Percentiles rank a stretch among this genome's conserved stretches.
Conservation (phyloP, 2,888 invertebrate species). For the Catocala nupta region DNA sequence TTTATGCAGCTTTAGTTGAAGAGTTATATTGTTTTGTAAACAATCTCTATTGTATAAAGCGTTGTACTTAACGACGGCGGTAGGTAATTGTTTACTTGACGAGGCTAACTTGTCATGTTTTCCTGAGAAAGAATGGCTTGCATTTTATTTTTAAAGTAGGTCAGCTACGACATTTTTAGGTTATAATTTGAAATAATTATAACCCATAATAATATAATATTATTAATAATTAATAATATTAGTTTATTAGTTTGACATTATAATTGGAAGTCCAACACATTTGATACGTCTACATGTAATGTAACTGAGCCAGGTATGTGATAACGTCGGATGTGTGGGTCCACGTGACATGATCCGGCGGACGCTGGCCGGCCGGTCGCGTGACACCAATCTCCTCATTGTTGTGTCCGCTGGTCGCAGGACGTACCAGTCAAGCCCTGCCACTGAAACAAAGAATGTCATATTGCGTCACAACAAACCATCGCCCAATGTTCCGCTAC, state of each 20-base stretch:
- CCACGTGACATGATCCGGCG: slow-evolving; percentile 77
- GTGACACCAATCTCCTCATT: slow-evolving; percentile 74
- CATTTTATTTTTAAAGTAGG: slow-evolving; percentile 9
- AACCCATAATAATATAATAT: no score
- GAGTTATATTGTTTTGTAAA: slow-evolving; percentile 39
- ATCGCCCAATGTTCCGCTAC: slow-evolving; percentile 30
- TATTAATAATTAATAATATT: no score
- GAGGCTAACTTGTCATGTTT: slow-evolving; percentile 12
- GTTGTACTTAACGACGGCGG: slow-evolving; percentile 20
- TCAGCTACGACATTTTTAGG: slow-evolving; percentile 23
- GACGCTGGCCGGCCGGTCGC: slow-evolving; percentile 62
- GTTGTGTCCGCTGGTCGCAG: slow-evolving; percentile 49
- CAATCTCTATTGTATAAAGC: slow-evolving; percentile 35
- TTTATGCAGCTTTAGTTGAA: slow-evolving; percentile 39
- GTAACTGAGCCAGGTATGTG: slow-evolving; percentile 58
- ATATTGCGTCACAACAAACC: slow-evolving; percentile 31
- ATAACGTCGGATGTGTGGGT: slow-evolving; percentile 73
- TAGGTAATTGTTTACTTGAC: slow-evolving; percentile 28
- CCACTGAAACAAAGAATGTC: slow-evolving; percentile 47
- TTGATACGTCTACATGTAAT: slow-evolving; percentile 35
- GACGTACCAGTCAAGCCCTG: slow-evolving; percentile 46
- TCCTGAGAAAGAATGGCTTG: slow-evolving; percentile 1
- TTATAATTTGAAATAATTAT: no score
- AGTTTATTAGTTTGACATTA: no score
- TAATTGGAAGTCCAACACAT: slow-evolving; percentile 43